Base-by-base conservation (phyloP, 2,797 vertebrate species). In the Phrynocephalus vlangalii region DNA sequence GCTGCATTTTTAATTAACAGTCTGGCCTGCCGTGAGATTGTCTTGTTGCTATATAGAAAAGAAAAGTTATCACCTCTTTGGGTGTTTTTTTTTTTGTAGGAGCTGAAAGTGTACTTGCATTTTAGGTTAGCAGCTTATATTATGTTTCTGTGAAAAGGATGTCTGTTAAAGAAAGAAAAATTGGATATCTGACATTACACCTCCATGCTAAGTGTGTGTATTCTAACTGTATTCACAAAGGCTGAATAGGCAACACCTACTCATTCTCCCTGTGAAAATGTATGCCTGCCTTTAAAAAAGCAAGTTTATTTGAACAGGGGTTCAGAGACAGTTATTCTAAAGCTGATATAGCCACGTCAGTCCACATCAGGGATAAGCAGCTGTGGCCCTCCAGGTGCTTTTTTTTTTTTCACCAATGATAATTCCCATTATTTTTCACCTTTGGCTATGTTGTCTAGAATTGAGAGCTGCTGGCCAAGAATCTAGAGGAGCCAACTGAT, bases 1-100 rank as follows among this genome's bases (percentile, higher is more conserved):
- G 70, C 77, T 90, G 82, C 60, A 86, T 87, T 87, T 89, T 84
- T 81, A 90, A 90, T 84, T 84, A 84, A 84, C 48, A 75, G 60
- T 33, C 66, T 60, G 48, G 70, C 78, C 72, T 84, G 48, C 77
- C 3, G 48, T 63, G 85, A 81, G 48, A 26, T 48, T 82, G 72
- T 63, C 71, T 76, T 60, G 79, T 15, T 76, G 33, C 60, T 28
- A 76, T 24, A 48, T 18, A 72, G 28, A 67, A 71, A 33, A 76
- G 20, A 80, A 80, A 80, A 8, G 60, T 80, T 72, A 30, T 18
- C 8, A 68, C 44, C 2, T 9, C 52, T 56, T 56, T 56, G 9
- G n/a, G 67, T 7, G n/a, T n/a, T n/a, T 2, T 26, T 33, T 71
- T 68, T 52, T n/a, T 33, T 20, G 33, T 0, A 22, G 56, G 20